Evolutionary conservation across 2,888 invertebrate genomes (phyloP).

Genomic region (Cantharis lateralis): DNA sequence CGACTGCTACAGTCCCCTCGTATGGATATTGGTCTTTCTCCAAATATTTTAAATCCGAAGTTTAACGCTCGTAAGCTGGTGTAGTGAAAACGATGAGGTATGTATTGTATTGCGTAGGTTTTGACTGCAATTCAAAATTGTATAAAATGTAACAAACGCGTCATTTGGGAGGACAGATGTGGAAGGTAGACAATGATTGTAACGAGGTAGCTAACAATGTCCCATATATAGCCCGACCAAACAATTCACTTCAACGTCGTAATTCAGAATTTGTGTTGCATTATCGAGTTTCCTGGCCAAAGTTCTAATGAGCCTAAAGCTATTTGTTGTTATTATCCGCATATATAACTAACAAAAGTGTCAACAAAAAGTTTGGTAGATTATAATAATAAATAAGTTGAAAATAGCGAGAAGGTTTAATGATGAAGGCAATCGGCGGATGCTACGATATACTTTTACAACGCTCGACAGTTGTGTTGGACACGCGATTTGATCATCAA

Average conservation of each 20-base stretch:
- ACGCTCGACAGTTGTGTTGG: constrained; percentile 36
- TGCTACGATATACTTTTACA: constrained; percentile 34
- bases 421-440: constrained; percentile 37
- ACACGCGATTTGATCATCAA: constrained; percentile 46
- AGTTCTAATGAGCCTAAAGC: constrained; percentile 6
- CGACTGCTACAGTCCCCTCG: not conserved
- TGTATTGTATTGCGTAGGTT: constrained; percentile 19
- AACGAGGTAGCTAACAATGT: constrained; percentile 49
- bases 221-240: constrained; percentile 12
- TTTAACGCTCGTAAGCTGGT: not conserved
- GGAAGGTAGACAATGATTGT: constrained; percentile 49
- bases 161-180: constrained; percentile 51
- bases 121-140: constrained; percentile 32
- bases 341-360: constrained; percentile 17
- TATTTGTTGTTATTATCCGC: constrained; percentile 19
- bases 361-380: constrained; percentile 27
- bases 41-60: not conserved
- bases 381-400: constrained; percentile 29
- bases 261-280: constrained; percentile 9
- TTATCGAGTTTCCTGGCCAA: constrained; percentile 23
- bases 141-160: constrained; percentile 46
- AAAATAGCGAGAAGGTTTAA: constrained; percentile 35
- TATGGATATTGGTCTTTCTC: not conserved
- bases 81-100: not conserved
- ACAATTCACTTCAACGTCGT: constrained; percentile 24